Base-by-base conservation (phyloP, 2,113 vertebrate genomes). In the Hippocampus guttulatus region DNA sequence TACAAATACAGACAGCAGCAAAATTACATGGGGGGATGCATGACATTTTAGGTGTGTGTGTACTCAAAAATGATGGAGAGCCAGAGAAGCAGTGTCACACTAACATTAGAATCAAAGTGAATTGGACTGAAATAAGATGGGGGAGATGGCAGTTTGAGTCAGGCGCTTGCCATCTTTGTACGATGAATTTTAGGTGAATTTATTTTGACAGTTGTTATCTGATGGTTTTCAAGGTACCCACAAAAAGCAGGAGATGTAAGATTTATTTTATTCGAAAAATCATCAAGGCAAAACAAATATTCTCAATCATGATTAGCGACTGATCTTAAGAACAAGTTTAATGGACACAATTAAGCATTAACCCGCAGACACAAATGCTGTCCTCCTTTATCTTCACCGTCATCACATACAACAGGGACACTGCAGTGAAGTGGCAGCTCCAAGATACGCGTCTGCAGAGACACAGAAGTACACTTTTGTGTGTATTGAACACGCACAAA, bases 381-480 rank as follows among this genome's bases (percentile, higher is more conserved):
- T 60, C 57, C 61, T 47, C 70, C 58, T 38, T 25, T 18, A 25
- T 51, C 62, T 75, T 78, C 70, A 75, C 63, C 75, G 68, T 75
- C 80, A 63, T 66, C 25, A 58, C 70, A 25, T 30, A 43, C 27
- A 69, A 45, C 55, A 62, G 64, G 33, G 1, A 62, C 25, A 60
- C 27, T 60, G 16, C 25, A 1, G 1, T 58, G 55, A 57, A 9
- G 25, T 23, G 69, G 47, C 68, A 75, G 78, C 66, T 78, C 67
- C 58, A 67, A 45, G 52, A 64, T 57, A 33, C 63, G 0, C 1
- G 52, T 68, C 83, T 85, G 78, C 38, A 70, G 71, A 69, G 54
- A 74, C 45, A 71, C 2, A 51, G 25, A 68, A 67, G 21, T 25
- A 43, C 21, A 41, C 8, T 21, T 64, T 30, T 27, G 57, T 60